These are phyloP conservation scores for Acanthosoma haemorrhoidale DNA, from an alignment of 2,888 invertebrate species.

Conservation along the genomic window DNA sequence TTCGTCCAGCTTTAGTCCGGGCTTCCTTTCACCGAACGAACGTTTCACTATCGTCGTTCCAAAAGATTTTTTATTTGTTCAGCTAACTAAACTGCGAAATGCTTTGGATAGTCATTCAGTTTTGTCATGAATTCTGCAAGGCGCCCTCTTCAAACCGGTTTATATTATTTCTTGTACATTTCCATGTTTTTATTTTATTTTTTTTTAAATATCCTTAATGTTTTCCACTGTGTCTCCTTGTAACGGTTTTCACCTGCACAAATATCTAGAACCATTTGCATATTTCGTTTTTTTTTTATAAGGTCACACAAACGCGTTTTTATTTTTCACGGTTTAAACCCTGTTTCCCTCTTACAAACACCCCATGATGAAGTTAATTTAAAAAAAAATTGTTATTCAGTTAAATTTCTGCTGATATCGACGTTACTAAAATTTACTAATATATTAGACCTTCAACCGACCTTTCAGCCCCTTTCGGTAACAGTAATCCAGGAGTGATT, in stretches of 20 bases:
- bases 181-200: neutral
- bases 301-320: neutral
- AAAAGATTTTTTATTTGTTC: neutral
- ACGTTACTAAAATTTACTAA: too few species aligned
- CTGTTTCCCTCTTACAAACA: too few species aligned
- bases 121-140: too few species aligned
- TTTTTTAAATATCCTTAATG: too few species aligned
- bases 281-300: neutral
- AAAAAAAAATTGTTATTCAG: too few species aligned
- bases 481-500: too few species aligned
- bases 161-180: neutral
- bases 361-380: too few species aligned
- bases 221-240: neutral
- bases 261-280: neutral
- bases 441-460: too few species aligned
- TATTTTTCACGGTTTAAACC: neutral
- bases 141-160: neutral
- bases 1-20: neutral
- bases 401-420: too few species aligned
- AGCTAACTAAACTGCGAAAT: too few species aligned
- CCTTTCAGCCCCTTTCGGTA: too few species aligned
- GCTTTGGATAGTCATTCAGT: too few species aligned
- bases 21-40: neutral
- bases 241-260: constrained; percentile 1
- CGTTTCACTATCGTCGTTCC: neutral